Evolutionary conservation across 2,113 vertebrate species (phyloP), one percentile per base, ranked within the genome.

Genomic region (Sakesphorus luctuosus): DNA sequence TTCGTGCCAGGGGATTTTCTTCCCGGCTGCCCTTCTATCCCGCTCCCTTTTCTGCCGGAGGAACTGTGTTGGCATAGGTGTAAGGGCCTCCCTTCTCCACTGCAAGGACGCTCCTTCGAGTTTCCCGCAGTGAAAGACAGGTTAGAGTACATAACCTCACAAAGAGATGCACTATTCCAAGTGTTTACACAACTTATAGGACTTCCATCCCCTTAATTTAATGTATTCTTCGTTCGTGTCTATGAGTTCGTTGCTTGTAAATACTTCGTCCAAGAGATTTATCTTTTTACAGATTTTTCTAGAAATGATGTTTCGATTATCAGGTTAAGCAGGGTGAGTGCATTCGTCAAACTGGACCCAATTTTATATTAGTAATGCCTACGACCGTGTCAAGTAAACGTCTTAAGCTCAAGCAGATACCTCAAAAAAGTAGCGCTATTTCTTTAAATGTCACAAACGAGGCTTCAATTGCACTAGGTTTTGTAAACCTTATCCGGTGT

Each of bases 241-340:
- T 96, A 89, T 98, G 96, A 96, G 96, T 98, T 97, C 96, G 97
- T 97, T 97, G 97, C 96, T 96, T 98, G 98, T 98, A 98, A 98
- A 98, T 98, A 98, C 93, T 98, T 98, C 96, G 97, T 98, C 96
- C 58, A 44, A 98, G 97, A 98, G 98, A 98, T 98, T 98, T 98
- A 98, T 98, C 98, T 98, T 98, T 98, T 98, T 98, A 98, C 96
- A 97, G 93, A 97, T 97, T 98, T 97, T 98, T 98, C 97, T 98
- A 98, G 97, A 97, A 96, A 97, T 91, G 96, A 89, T 74, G 80
- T 97, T 97, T 97, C 96, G 88, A 97, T 95, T 93, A 98, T 95
- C 90, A 96, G 93, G 96, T 95, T 95, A 92, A 97, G 95, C 97
- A 98, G 97, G 96, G 97, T 98, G 95, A 96, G 88, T 36, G 72